Percentiles rank a stretch among this genome's conserved stretches.
Evolutionary conservation across 53 echinoderm and acorn worm species (phyloP).

Genomic region (Apostichopus leukothele): DNA sequence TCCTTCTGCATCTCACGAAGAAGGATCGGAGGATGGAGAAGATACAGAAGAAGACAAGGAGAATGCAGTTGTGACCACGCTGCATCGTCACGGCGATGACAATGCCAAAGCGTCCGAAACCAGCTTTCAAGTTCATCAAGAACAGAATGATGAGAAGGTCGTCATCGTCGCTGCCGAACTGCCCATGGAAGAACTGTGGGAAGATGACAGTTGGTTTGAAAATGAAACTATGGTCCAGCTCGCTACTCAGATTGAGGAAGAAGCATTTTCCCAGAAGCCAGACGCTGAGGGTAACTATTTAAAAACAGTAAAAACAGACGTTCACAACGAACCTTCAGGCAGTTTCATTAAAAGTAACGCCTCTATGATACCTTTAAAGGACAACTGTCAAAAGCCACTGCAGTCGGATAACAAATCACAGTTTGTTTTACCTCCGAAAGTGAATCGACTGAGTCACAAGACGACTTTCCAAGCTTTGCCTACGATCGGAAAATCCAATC

Average conservation of each 20-base stretch:
- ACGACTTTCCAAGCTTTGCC: background rate
- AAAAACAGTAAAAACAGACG: background rate
- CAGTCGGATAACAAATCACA: background rate
- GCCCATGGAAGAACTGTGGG: slow-evolving; percentile 55
- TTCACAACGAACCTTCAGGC: too few species aligned
- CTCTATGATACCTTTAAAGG: too few species aligned
- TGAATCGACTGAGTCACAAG: background rate
- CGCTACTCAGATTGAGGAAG: slow-evolving; percentile 62
- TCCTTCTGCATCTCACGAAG: background rate
- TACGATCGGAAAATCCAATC: background rate
- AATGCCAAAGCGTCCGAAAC: background rate
- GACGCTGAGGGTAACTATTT: background rate
- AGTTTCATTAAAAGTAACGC: too few species aligned
- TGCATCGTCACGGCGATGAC: background rate
- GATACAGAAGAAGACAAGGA: background rate
- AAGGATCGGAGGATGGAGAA: background rate
- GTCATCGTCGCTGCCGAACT: background rate
- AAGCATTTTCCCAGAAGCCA: slow-evolving; percentile 37
- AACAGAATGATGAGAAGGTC: background rate
- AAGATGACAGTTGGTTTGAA: slow-evolving; percentile 57
- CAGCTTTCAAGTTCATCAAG: background rate
- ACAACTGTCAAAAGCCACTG: background rate
- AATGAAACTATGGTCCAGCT: slow-evolving; percentile 57
- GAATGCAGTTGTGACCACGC: too few species aligned
- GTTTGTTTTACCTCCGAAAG: slow-evolving; percentile 1